Evolutionary conservation across 2,797 vertebrate genomes (phyloP).

Genomic region (Sebastes minor): DNA sequence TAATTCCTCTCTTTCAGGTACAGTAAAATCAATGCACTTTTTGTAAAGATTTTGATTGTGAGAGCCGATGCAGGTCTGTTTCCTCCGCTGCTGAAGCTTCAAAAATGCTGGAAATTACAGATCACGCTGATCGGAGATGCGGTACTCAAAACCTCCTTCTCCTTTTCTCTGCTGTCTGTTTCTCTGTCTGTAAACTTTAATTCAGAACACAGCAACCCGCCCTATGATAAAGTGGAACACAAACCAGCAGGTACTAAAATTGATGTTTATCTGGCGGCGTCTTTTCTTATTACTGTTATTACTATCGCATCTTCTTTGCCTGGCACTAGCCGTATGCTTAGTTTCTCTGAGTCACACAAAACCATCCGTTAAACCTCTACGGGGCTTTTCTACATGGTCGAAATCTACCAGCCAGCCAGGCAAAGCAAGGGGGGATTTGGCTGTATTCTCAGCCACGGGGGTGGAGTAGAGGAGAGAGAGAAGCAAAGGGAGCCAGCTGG

Average conservation of each 20-base stretch:
- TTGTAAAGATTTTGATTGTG: conserved; percentile 15
- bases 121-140: conserved; percentile 21
- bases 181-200: conserved; percentile 34
- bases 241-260: conserved; percentile 28
- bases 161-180: neutral
- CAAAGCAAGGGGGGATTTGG: conserved; percentile 53
- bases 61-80: conserved; percentile 2
- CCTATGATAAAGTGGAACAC: conserved; percentile 15
- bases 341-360: conserved; percentile 58
- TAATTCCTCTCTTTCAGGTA: conserved; percentile 24
- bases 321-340: conserved; percentile 6
- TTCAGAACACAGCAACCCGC: conserved; percentile 13
- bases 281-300: conserved; percentile 41
- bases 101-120: conserved; percentile 23
- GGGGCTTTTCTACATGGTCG: conserved; percentile 36
- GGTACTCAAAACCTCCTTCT: neutral
- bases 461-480: neutral
- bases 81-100: conserved; percentile 7
- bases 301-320: conserved; percentile 26
- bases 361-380: conserved; percentile 57
- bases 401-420: conserved; percentile 50
- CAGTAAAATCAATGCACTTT: conserved; percentile 37
- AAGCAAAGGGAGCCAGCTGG: conserved; percentile 49
- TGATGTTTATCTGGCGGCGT: conserved; percentile 47
- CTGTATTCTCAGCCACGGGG: conserved; percentile 25